Conservation (phyloP, 1,140 invertebrate species). For the Drosophila nikananu region DNA sequence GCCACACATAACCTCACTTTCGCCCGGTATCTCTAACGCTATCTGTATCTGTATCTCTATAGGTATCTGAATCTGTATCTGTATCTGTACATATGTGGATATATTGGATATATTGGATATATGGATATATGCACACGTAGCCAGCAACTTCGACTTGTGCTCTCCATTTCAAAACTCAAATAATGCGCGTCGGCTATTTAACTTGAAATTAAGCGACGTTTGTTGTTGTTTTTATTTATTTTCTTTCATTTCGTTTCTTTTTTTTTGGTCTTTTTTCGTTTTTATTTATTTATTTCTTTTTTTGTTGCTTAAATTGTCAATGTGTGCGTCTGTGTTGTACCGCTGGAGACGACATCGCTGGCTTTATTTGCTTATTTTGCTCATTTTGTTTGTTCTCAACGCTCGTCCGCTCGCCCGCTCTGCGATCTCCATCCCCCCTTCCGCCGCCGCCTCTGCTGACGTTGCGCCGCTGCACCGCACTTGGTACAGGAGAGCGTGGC, state of each 20-base stretch:
- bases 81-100: slow-evolving; percentile 1
- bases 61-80: neutral
- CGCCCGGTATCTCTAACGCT: neutral
- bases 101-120: slow-evolving; percentile 6
- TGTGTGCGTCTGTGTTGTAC: slow-evolving; percentile 48
- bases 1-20: slow-evolving; percentile 3
- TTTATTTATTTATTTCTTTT: slow-evolving; percentile 6
- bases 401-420: slow-evolving; percentile 18
- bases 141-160: slow-evolving; percentile 64
- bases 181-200: slow-evolving; percentile 82
- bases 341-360: slow-evolving; percentile 44
- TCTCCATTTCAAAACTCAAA: slow-evolving; percentile 82
- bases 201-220: slow-evolving; percentile 81
- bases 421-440: slow-evolving; percentile 1
- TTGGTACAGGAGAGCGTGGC: slow-evolving; percentile 14
- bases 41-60: slow-evolving; percentile 1
- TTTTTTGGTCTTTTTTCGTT: slow-evolving; percentile 1
- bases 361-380: slow-evolving; percentile 79
- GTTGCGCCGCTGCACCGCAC: slow-evolving; percentile 48
- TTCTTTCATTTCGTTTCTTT: slow-evolving; percentile 44
- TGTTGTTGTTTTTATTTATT: slow-evolving; percentile 68
- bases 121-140: slow-evolving; percentile 28
- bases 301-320: slow-evolving; percentile 47
- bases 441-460: slow-evolving; percentile 17
- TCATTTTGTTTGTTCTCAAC: slow-evolving; percentile 78